phyloP scores from a whole-genome alignment of 2,113 vertebrate genomes.

The Papio anubis region DNA sequence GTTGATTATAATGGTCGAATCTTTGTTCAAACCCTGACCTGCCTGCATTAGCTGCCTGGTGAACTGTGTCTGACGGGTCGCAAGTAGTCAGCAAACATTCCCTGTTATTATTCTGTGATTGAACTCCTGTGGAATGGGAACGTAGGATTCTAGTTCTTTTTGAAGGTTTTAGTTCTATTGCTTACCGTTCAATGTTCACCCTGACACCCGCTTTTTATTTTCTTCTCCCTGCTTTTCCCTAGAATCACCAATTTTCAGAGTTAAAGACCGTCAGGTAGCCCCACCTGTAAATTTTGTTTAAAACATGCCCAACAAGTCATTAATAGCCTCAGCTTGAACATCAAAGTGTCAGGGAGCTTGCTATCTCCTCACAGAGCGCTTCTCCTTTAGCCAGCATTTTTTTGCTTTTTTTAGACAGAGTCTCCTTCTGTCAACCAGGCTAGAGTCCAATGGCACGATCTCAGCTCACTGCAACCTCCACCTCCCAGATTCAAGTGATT shows the following conservation, averaged over 20 bases:
- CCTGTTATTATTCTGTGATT: neutral
- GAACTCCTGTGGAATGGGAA: neutral
- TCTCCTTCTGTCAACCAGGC: too few relatives aligned
- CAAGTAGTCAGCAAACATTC: neutral
- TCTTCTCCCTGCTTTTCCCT: neutral
- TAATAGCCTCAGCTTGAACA: neutral
- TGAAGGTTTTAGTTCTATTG: neutral
- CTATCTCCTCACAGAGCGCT: neutral
- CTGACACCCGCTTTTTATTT: neutral
- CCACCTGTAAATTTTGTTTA: neutral
- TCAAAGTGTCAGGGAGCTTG: neutral
- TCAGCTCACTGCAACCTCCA: too few relatives aligned
- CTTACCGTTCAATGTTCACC: neutral
- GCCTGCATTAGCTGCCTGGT: neutral
- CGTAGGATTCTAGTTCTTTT: neutral
- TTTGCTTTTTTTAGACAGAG: too few relatives aligned
- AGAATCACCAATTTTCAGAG: neutral
- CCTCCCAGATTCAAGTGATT: too few relatives aligned
- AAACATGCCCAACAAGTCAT: neutral
- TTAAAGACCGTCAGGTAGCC: neutral
- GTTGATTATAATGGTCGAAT: neutral
- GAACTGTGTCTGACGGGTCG: neutral
- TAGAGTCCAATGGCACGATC: too few relatives aligned
- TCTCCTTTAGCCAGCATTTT: neutral
- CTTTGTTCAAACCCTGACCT: neutral